Conservation (phyloP, 2,113 vertebrate species). For the Mormyrus iriodes region DNA sequence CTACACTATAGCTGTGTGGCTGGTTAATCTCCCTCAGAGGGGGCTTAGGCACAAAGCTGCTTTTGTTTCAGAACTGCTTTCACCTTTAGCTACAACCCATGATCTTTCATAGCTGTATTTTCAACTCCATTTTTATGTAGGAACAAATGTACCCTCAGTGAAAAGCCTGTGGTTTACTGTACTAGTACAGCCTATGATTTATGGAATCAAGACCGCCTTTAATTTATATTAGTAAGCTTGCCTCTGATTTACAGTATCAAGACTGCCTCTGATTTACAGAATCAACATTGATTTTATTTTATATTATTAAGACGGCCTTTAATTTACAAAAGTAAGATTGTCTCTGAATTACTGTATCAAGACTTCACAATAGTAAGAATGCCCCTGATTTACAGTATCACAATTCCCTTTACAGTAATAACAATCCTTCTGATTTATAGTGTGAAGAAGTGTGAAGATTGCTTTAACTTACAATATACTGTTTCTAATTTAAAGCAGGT, state of each 20-base stretch:
- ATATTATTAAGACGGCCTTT: not conserved
- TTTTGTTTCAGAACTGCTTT: conserved; percentile 66
- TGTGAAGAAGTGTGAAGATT: not conserved
- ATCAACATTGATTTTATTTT: not conserved
- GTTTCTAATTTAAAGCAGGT: not conserved
- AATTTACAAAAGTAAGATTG: not conserved
- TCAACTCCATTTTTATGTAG: not conserved
- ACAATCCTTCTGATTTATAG: not conserved
- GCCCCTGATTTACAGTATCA: not conserved
- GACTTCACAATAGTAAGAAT: not conserved
- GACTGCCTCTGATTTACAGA: not conserved
- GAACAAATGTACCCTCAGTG: not conserved
- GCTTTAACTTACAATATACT: not conserved
- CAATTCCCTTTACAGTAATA: not conserved
- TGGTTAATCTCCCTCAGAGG: conserved; percentile 52
- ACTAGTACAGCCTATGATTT: not conserved
- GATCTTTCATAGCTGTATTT: not conserved
- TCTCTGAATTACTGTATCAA: not conserved
- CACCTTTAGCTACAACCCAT: conserved; percentile 46
- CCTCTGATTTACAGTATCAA: not conserved
- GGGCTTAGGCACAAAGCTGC: conserved; percentile 60
- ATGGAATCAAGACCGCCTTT: not conserved
- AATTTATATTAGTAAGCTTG: not conserved
- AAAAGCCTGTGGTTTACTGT: not conserved
- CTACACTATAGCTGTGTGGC: conserved; percentile 47